Conservation (phyloP, 2,888 invertebrate species). For the Latrodectus hesperus region DNA sequence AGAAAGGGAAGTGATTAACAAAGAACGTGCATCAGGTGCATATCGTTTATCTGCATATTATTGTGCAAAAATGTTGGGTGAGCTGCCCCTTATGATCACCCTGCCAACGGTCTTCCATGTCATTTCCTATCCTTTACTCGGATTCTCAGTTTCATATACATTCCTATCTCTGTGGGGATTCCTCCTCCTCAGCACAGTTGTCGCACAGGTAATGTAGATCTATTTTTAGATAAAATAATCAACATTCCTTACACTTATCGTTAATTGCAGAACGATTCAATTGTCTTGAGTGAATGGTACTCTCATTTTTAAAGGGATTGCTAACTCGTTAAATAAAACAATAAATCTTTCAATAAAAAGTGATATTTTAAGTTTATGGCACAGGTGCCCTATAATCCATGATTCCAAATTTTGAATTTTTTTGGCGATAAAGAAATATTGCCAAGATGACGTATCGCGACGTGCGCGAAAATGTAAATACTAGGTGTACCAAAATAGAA, state of each 20-base stretch:
- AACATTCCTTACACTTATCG: background rate
- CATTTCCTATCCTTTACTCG: slow-evolving; percentile 86
- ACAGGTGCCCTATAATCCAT: too few species aligned
- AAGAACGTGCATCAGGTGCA: slow-evolving; percentile 85
- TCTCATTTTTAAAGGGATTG: too few species aligned
- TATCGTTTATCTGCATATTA: slow-evolving; percentile 87
- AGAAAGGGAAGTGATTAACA: slow-evolving; percentile 86
- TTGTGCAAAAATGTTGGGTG: slow-evolving; percentile 87
- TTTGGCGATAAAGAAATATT: too few species aligned
- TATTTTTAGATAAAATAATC: background rate
- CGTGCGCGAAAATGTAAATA: too few species aligned
- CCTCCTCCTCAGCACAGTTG: slow-evolving; percentile 82
- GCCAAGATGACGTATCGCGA: too few species aligned
- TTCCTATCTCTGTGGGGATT: slow-evolving; percentile 83
- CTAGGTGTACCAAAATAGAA: too few species aligned
- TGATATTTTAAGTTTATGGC: too few species aligned
- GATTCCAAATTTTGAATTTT: too few species aligned
- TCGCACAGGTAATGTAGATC: slow-evolving; percentile 79
- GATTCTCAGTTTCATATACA: slow-evolving; percentile 80
- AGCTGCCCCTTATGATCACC: slow-evolving; percentile 84
- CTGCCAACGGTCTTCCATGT: slow-evolving; percentile 85
- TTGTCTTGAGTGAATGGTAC: too few species aligned
- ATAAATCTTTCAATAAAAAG: too few species aligned
- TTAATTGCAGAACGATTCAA: background rate
- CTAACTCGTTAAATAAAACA: too few species aligned